A percentile compares a stretch with the other conserved stretches of the same genome.
Conservation (phyloP, 2,113 vertebrate genomes). For the Mastomys coucha region DNA sequence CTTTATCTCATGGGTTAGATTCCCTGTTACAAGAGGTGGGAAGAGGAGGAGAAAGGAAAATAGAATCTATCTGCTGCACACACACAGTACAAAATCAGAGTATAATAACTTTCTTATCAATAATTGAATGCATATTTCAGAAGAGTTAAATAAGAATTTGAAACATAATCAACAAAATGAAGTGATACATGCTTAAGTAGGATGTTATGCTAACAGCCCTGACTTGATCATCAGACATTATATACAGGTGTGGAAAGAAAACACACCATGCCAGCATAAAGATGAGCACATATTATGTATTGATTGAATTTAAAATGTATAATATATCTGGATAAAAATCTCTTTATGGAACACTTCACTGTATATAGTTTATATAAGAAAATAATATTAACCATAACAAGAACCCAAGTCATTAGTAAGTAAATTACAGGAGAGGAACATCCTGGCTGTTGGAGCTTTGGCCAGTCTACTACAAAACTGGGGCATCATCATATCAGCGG, state of each 20-base stretch:
- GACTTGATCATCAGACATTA: neutral
- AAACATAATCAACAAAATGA: neutral
- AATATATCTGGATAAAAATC: neutral
- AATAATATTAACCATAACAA: neutral
- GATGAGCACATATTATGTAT: neutral
- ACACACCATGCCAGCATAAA: neutral
- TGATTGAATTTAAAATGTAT: neutral
- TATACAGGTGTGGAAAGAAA: neutral
- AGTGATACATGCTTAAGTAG: neutral
- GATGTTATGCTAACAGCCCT: neutral
- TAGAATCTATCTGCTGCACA: neutral
- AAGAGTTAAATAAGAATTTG: neutral
- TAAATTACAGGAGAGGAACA: neutral
- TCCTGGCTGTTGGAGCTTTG: too few species aligned
- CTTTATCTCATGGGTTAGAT: neutral
- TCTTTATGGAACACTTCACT: neutral
- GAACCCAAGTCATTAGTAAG: neutral
- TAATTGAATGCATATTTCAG: neutral
- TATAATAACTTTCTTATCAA: neutral
- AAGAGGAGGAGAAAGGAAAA: neutral
- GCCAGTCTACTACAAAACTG: neutral
- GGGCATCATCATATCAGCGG: accelerated
- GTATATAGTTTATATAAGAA: neutral
- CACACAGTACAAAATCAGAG: neutral
- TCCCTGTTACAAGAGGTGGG: neutral